Evolutionary conservation across 2,113 vertebrate species (phyloP), one percentile per base, ranked within the genome.

Genomic region (Ammodytes dubius): DNA sequence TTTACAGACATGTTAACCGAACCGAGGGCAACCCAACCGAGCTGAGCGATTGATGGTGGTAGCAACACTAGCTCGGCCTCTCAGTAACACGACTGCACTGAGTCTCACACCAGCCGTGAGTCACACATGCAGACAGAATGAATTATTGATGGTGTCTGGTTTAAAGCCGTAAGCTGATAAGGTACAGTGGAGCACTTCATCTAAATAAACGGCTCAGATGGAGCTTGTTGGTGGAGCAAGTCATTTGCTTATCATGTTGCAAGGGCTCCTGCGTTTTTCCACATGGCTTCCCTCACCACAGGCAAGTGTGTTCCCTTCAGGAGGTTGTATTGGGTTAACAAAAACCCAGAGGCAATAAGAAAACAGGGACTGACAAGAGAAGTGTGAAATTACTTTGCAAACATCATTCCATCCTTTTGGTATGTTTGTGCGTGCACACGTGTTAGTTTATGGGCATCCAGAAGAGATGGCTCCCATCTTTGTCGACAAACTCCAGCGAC

Each of bases 81-180:
- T 84, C 69, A 53, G 50, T 81, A 42, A 78, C 80, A 42, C 11
- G 4, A 42, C 52, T 81, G 75, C 64, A 60, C 37, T 6, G 12
- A 79, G 84, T 39, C 59, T 47, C 64, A 74, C 68, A 82, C 63
- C 69, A 72, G 49, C 35, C 37, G 4, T 79, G 83, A 90, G 54
- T 81, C 84, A 86, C 67, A 87, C 76, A 87, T 76, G 65, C 76
- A 88, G 87, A 67, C 68, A 37, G 66, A 46, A 77, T 92, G 70
- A 89, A 93, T 91, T 74, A 93, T 91, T 90, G 75, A 92, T 87
- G 42, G 40, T 75, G 68, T 91, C 70, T 84, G 70, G 79, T 90
- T 86, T 82, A 83, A 69, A 67, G 79, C 69, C 4, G 61, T 82
- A 87, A 91, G 78, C 72, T 89, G 83, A 91, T 88, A 78, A 87